These are phyloP conservation scores for Lottia gigantea DNA, from an alignment of 2,888 invertebrate species.

Conservation along the genomic window DNA sequence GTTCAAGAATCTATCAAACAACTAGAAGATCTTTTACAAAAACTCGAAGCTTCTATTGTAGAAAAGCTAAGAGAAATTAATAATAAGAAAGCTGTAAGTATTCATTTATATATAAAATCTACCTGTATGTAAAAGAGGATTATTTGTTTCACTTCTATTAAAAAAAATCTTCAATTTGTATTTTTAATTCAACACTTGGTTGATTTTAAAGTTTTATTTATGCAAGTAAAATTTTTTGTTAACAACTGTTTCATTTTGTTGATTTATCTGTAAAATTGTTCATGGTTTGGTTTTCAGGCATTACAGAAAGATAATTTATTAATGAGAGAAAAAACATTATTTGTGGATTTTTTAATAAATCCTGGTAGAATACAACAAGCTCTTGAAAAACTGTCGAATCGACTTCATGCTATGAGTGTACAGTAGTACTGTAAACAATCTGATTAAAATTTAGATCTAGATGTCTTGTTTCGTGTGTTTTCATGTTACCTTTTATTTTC, in stretches of 20 bases:
- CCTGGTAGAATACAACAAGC: slow-evolving; percentile 48
- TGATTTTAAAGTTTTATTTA: not conserved
- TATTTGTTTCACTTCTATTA: too few relatives aligned
- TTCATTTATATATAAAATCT: too few relatives aligned
- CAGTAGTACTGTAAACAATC: not conserved
- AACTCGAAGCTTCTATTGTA: slow-evolving; percentile 51
- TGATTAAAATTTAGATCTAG: too few relatives aligned
- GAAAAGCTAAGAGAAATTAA: slow-evolving; percentile 53
- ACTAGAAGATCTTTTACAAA: slow-evolving; percentile 46
- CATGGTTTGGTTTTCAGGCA: slow-evolving; percentile 40
- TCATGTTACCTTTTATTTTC: too few relatives aligned
- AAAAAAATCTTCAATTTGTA: too few relatives aligned
- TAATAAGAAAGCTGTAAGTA: slow-evolving; percentile 54
- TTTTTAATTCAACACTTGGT: not conserved
- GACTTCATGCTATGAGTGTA: slow-evolving; percentile 48
- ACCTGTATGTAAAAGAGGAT: too few relatives aligned
- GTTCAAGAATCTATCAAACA: slow-evolving; percentile 49
- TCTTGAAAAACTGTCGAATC: slow-evolving; percentile 46
- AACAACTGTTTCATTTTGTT: not conserved
- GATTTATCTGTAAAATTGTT: not conserved
- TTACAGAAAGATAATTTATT: slow-evolving; percentile 52
- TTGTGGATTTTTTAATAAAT: slow-evolving; percentile 56
- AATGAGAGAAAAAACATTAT: slow-evolving; percentile 55
- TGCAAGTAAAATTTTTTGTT: too few relatives aligned
- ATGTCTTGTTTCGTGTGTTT: too few relatives aligned